phyloP scores from a whole-genome alignment of 2,888 invertebrate species.

The Octodonta nipae region DNA sequence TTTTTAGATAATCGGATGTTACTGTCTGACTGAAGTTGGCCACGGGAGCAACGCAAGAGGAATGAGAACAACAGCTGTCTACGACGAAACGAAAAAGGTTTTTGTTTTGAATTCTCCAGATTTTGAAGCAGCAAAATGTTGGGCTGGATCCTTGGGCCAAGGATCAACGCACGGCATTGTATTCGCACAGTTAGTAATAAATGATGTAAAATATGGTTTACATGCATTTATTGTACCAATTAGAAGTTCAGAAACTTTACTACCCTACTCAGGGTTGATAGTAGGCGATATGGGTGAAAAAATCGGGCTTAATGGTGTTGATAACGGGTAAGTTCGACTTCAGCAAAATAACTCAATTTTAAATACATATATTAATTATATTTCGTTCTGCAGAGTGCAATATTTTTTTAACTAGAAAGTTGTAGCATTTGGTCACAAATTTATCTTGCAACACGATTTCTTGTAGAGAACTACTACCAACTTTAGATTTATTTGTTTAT shows the following conservation, averaged over 20 bases:
- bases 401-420: no score
- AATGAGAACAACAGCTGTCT: slow-evolving; percentile 76
- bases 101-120: slow-evolving; percentile 62
- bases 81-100: slow-evolving; percentile 54
- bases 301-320: slow-evolving; percentile 78
- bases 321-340: slow-evolving; percentile 83
- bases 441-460: no score
- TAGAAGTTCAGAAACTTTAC: slow-evolving; percentile 56
- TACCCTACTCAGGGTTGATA: slow-evolving; percentile 62
- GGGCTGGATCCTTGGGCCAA: slow-evolving; percentile 71
- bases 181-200: slow-evolving; percentile 75
- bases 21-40: slow-evolving; percentile 76
- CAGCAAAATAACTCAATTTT: no score
- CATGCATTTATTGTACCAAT: slow-evolving; percentile 83
- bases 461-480: no score
- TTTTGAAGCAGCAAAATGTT: slow-evolving; percentile 70
- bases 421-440: no score
- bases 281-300: slow-evolving; percentile 92
- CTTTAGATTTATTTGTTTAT: no score
- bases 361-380: no score
- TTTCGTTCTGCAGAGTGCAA: no score
- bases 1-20: slow-evolving; percentile 51
- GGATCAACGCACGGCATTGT: slow-evolving; percentile 76
- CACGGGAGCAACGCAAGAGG: slow-evolving; percentile 85
- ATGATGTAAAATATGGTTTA: slow-evolving; percentile 67